phyloP scores from a whole-genome alignment of 2,888 invertebrate genomes.

The Caenorhabditis imperialis region DNA sequence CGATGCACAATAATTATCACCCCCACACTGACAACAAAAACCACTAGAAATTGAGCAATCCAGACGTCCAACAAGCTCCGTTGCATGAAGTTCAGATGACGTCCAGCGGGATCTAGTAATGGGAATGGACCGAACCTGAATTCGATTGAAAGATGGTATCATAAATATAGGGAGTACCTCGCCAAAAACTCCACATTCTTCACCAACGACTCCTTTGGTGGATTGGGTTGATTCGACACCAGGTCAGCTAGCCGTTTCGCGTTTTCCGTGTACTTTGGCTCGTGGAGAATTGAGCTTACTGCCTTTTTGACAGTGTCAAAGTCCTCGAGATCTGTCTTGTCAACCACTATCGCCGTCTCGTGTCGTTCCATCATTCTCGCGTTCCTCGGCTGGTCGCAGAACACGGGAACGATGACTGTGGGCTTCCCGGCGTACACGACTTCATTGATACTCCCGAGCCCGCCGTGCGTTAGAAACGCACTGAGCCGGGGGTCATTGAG shows the following conservation, averaged over 20 bases:
- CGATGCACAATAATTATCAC: too few relatives aligned
- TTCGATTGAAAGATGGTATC: too few relatives aligned
- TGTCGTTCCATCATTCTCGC: conserved; percentile 49
- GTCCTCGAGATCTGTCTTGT: conserved; percentile 32
- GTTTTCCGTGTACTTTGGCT: conserved; percentile 19
- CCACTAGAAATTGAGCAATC: too few relatives aligned
- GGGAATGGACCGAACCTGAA: too few relatives aligned
- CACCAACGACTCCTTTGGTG: conserved; percentile 36
- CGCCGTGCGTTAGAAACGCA: conserved; percentile 48
- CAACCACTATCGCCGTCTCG: conserved; percentile 23
- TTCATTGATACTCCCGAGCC: conserved; percentile 48
- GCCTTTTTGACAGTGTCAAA: conserved; percentile 19
- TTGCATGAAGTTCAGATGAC: too few relatives aligned
- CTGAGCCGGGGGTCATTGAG: conserved; percentile 32
- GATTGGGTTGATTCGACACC: conserved; percentile 35
- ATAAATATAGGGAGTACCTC: too few relatives aligned
- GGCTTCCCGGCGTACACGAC: conserved; percentile 39
- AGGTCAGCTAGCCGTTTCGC: conserved; percentile 23
- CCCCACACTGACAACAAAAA: too few relatives aligned
- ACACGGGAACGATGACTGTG: conserved; percentile 35
- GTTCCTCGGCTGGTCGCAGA: conserved; percentile 47
- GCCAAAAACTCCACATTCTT: conserved; percentile 37
- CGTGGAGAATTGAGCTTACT: conserved; percentile 18
- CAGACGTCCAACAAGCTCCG: too few relatives aligned
- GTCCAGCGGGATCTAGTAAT: too few relatives aligned